Evolutionary conservation across 2,888 invertebrate species (phyloP), one percentile per base, ranked within the genome.

Genomic region (Rhagium mordax): DNA sequence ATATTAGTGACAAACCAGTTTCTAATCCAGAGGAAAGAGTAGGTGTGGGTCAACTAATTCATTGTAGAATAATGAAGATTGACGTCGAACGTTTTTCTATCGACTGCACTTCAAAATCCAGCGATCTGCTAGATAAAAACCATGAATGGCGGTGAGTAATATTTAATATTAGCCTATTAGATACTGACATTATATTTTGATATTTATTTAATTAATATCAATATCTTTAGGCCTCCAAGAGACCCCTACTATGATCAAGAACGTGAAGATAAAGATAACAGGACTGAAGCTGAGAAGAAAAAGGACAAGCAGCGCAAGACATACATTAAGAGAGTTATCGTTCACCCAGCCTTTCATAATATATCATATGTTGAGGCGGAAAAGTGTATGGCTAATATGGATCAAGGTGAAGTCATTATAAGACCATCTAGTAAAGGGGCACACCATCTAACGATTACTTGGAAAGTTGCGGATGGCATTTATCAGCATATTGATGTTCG

Each of bases 281-380:
- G 94, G 49, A 91, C 91, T 51, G 96, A 96, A 81, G 93, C 93
- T 66, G 96, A 96, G 74, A 91, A 93, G 8, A 96, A 96, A 84
- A 95, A 96, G 85, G 91, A 93, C 5, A 95, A 96, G 83, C 94
- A 94, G 76, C 90, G 94, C 3, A 94, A 95, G 87, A 94, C 95
- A 24, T 98, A 98, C 84, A 94, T 97, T 27, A 98, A 98, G 86
- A 91, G 99, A 15, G 98, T 99, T 0, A 99, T 99, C 74, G 96
- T 98, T 5, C 99, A 99, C 89, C 98, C 98, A 0, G 93, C 96
- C 8, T 99, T 99, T 90, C 96, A 98, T 81, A 99, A 99, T 86
- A 96, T 99, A 81, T 96, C 96, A 2, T 98, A 94, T 86, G 93
- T 93, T 0, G 97, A 98, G 85, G 97, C 98, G 0, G 96, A 98